Conservation (phyloP, 2,113 vertebrate genomes). For the Oncorhynchus clarkii region DNA sequence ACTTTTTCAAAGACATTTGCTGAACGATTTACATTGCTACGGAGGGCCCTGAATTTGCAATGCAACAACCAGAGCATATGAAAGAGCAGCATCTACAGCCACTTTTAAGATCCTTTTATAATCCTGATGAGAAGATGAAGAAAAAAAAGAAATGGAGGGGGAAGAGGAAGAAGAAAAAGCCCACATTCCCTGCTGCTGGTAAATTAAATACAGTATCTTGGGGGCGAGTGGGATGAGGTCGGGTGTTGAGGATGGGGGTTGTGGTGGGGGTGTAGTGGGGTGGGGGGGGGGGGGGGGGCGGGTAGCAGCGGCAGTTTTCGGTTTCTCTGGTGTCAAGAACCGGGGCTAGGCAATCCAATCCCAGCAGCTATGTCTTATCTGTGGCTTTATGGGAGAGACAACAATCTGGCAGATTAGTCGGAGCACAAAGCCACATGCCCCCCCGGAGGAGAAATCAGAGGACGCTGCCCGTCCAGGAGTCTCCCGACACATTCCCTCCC, state of each 20-base stretch:
- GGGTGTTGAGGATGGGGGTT: conserved; percentile 1
- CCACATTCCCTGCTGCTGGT: conserved; percentile 15
- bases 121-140: conserved; percentile 38
- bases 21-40: conserved; percentile 46
- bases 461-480: background rate
- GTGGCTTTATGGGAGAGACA: conserved; percentile 23
- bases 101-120: conserved; percentile 49
- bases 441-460: background rate
- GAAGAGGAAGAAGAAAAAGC: background rate
- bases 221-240: background rate
- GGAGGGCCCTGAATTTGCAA: conserved; percentile 45
- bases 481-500: background rate
- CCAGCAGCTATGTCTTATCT: conserved; percentile 9
- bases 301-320: conserved; percentile 17
- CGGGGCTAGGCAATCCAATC: conserved; percentile 21
- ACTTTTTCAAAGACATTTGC: conserved; percentile 52
- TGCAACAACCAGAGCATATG: conserved; percentile 47
- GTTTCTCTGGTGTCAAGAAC: conserved; percentile 19
- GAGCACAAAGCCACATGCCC: conserved; percentile 15
- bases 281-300: background rate
- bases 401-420: conserved; percentile 34
- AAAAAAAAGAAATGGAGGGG: background rate
- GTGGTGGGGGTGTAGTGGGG: background rate
- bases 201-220: conserved; percentile 35
- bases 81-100: conserved; percentile 41